Conservation (phyloP, 2,888 invertebrate genomes). For the Pandemis corylana region DNA sequence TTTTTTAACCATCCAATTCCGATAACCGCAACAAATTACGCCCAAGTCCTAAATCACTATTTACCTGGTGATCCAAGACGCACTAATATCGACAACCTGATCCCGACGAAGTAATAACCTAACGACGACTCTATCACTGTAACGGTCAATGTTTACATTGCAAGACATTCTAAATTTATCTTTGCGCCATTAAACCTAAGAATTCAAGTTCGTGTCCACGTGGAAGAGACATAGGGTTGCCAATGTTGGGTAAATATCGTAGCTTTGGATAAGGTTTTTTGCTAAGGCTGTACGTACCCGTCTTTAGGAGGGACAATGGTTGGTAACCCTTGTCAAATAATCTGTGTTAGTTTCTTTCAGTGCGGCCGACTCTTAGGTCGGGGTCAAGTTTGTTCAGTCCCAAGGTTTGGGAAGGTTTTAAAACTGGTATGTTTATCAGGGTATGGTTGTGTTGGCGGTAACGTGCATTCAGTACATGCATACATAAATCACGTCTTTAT, state of each 20-base stretch:
- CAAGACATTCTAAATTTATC: not conserved
- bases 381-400: constrained; percentile 4
- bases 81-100: not conserved
- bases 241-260: not conserved
- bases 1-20: too few relatives aligned
- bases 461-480: not conserved
- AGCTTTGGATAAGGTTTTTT: constrained; percentile 10
- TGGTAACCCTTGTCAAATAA: constrained; percentile 32
- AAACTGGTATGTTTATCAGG: not conserved
- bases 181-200: not conserved
- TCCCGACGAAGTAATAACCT: not conserved
- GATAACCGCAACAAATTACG: not conserved
- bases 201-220: not conserved
- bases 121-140: not conserved
- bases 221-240: not conserved
- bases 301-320: not conserved
- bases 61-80: not conserved
- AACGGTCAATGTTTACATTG: not conserved
- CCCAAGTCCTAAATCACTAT: not conserved
- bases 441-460: not conserved
- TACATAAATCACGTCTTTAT: too few relatives aligned
- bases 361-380: not conserved
- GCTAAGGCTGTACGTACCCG: not conserved
- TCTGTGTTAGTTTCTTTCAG: not conserved
- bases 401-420: not conserved